A percentile compares a stretch with the other conserved stretches of the same genome.
Conservation (phyloP, 1,140 invertebrate species). For the Zaprionus ornatus region DNA sequence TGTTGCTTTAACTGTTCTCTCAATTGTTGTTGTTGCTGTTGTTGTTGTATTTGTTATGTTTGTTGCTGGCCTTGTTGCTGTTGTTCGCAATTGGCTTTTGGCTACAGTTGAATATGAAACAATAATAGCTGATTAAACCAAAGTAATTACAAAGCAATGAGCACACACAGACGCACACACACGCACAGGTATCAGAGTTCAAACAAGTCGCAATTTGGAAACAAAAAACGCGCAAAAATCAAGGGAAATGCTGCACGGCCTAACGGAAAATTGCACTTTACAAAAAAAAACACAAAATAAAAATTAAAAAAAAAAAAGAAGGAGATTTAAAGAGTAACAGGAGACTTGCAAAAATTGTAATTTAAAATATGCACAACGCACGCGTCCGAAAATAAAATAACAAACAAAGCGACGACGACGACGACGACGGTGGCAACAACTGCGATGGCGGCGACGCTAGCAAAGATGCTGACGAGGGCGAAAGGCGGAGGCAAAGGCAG, state of each 20-base stretch:
- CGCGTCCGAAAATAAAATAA: conserved; percentile 57
- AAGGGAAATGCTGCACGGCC: conserved; percentile 13
- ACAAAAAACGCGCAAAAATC: background rate
- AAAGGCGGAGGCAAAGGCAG: conserved; percentile 1
- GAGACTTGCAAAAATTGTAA: conserved; percentile 7
- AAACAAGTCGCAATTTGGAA: conserved; percentile 40
- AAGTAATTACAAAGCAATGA: conserved; percentile 11
- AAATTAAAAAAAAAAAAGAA: conserved; percentile 1
- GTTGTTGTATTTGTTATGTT: background rate
- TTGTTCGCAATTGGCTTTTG: background rate
- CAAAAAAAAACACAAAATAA: conserved; percentile 11
- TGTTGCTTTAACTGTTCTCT: background rate
- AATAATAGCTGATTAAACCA: conserved; percentile 26
- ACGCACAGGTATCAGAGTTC: background rate
- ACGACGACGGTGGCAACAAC: conserved; percentile 8
- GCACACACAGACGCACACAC: background rate
- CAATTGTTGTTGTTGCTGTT: background rate
- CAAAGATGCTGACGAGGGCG: conserved; percentile 16
- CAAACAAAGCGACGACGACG: background rate
- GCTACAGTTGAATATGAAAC: conserved; percentile 52
- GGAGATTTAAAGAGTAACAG: background rate
- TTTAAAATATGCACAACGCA: conserved; percentile 59
- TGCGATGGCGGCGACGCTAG: conserved; percentile 14
- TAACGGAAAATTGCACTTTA: conserved; percentile 30
- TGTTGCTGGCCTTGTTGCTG: conserved; percentile 3